Base-by-base conservation (phyloP, 2,113 vertebrate species). In the Zosterops hypoxanthus region DNA sequence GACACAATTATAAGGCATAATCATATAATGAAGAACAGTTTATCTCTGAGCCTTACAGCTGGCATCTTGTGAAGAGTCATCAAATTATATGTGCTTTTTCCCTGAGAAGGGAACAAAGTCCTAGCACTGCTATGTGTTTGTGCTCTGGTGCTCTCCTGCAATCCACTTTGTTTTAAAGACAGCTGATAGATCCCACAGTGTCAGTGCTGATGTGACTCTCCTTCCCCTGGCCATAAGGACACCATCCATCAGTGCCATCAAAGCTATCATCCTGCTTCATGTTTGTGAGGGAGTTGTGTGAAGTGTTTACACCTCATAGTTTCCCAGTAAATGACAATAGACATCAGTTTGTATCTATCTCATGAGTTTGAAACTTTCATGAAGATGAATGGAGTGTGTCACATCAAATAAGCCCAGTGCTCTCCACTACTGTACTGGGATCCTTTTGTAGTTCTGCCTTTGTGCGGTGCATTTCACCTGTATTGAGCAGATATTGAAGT, bases 381-480 rank as follows among this genome's bases (percentile, higher is more conserved):
- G 91, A 96, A 97, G 93, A 97, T 86, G 87, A 94, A 95, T 96
- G 89, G 91, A 92, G 19, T 41, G 34, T 95, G 87, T 95, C 91
- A 94, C 57, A 87, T 80, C 86, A 94, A 95, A 95, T 95, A 92
- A 95, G 28, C 78, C 87, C 66, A 69, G 23, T 70, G 75, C 39
- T 68, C 49, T 95, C 60, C 85, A 56, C 56, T 78, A 21, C 71
- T 57, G 64, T 78, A 26, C 20, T 3, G 6, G 68, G 92, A 92
- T 78, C 44, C n/a, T 78, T 86, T 64, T 76, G 47, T 72, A 63
- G 44, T 14, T 90, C 52, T 2, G 20, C 22, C 26, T 56, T 73
- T 8, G 1, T 60, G 65, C 59, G 52, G 20, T 66, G 31, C 20
- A 20, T 92, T 88, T 93, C 71, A 88, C 50, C 47, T 12, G 2